phyloP scores from a whole-genome alignment of 2,797 vertebrate species.

The Coregonus sp. region DNA sequence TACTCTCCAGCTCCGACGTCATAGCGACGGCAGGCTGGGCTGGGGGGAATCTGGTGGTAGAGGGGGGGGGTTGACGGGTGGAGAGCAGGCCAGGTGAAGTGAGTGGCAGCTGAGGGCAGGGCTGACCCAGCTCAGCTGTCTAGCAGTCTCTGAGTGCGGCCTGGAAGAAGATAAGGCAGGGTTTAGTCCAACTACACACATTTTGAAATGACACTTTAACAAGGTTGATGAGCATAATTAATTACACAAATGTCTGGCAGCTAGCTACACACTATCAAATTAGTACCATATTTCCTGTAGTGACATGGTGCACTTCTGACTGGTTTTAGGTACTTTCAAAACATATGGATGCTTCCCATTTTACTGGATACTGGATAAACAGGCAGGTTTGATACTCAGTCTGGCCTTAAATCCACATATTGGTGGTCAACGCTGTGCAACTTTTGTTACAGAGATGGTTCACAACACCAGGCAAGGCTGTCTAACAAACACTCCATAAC shows the following conservation, averaged over 20 bases:
- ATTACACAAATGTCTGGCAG: neutral
- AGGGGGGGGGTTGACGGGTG: constrained; percentile 58
- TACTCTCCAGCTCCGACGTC: constrained; percentile 96
- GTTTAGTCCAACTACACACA: neutral
- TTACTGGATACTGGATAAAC: neutral
- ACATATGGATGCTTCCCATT: neutral
- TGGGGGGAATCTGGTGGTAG: constrained; percentile 27
- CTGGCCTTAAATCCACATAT: neutral
- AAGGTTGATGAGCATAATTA: no score
- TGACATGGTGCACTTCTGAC: neutral
- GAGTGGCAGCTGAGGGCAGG: constrained; percentile 47
- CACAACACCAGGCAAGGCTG: neutral
- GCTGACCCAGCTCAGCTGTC: constrained; percentile 61
- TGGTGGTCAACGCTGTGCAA: no score
- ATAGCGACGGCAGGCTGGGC: constrained; percentile 78
- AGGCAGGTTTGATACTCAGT: neutral
- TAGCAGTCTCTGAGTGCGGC: constrained; percentile 48
- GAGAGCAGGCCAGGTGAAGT: constrained; percentile 43
- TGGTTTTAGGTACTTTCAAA: neutral
- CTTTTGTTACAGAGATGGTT: neutral
- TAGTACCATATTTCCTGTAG: neutral
- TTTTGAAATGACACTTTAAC: neutral
- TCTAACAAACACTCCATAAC: neutral
- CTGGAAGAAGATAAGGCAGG: constrained; percentile 51
- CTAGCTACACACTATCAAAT: neutral